These are phyloP conservation scores for Hirtodrosophila trivittata DNA, from an alignment of 2,888 invertebrate species.

Conservation along the genomic window DNA sequence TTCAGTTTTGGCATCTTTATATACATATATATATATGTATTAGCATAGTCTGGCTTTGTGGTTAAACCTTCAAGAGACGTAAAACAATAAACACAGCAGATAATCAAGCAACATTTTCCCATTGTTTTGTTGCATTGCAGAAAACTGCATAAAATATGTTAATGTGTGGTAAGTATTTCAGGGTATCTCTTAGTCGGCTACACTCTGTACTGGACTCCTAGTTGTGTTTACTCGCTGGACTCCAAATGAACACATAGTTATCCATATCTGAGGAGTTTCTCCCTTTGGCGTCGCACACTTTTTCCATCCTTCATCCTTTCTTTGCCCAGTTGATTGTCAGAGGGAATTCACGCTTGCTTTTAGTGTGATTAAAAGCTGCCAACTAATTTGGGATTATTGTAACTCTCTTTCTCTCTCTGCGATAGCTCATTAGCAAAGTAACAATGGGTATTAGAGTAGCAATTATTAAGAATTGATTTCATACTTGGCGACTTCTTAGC, in stretches of 20 bases:
- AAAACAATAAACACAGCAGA: no score
- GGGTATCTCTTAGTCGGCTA: no score
- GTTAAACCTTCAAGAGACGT: no score
- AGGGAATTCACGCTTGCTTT: conserved; percentile 34
- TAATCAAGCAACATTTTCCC: no score
- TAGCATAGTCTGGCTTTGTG: neutral
- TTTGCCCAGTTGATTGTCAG: neutral
- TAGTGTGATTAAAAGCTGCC: conserved; percentile 48
- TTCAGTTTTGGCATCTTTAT: neutral
- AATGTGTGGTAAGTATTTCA: no score
- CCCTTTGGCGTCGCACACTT: neutral
- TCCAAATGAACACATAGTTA: no score
- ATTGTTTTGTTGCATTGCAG: no score
- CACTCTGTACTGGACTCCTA: no score
- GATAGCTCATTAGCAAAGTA: conserved; percentile 16
- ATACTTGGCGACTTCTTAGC: no score
- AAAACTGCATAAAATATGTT: no score
- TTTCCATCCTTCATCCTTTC: neutral
- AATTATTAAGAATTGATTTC: no score
- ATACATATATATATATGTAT: conserved; percentile 1
- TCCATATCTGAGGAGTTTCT: conserved; percentile 8
- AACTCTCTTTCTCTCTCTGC: conserved; percentile 12
- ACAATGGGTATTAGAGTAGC: neutral
- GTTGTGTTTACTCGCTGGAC: no score
- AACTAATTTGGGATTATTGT: conserved; percentile 28